phyloP scores from a whole-genome alignment of 2,888 invertebrate species.

The Frankliniella intonsa region DNA sequence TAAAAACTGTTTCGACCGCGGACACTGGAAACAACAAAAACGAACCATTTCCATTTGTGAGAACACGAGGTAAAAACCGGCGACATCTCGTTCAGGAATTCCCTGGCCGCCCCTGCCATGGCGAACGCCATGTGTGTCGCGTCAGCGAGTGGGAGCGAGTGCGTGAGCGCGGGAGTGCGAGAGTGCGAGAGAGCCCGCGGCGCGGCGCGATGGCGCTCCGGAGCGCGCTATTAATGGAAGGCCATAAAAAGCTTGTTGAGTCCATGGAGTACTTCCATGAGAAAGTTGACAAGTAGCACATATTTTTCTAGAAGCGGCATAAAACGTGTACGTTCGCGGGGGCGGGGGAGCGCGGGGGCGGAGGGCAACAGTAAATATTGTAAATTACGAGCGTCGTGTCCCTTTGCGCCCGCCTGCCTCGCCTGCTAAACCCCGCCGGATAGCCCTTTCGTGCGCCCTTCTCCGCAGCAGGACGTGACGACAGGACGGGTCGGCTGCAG shows the following conservation, averaged over 20 bases:
- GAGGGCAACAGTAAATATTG: slow-evolving; percentile 10
- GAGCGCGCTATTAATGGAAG: slow-evolving; percentile 11
- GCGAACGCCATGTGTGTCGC: too few relatives aligned
- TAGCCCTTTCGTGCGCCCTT: too few relatives aligned
- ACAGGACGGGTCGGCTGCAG: neutral
- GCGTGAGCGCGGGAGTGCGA: neutral
- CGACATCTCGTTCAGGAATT: too few relatives aligned
- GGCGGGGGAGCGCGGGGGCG: neutral
- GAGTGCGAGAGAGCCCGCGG: neutral
- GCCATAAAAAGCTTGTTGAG: slow-evolving; percentile 20
- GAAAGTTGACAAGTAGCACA: slow-evolving; percentile 26
- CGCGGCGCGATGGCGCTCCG: neutral
- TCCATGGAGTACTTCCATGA: neutral
- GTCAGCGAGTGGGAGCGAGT: neutral
- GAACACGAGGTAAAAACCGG: too few relatives aligned
- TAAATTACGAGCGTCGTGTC: neutral
- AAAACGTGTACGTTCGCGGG: neutral
- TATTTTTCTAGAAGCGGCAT: slow-evolving; percentile 12
- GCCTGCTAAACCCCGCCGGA: too few relatives aligned
- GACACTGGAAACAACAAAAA: too few relatives aligned
- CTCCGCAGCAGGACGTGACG: neutral
- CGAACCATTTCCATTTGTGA: too few relatives aligned
- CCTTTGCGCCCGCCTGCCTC: too few relatives aligned
- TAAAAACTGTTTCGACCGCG: too few relatives aligned
- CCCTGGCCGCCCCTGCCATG: too few relatives aligned